phyloP scores from a whole-genome alignment of 2,888 invertebrate species.

The Ferrisia virgata region DNA sequence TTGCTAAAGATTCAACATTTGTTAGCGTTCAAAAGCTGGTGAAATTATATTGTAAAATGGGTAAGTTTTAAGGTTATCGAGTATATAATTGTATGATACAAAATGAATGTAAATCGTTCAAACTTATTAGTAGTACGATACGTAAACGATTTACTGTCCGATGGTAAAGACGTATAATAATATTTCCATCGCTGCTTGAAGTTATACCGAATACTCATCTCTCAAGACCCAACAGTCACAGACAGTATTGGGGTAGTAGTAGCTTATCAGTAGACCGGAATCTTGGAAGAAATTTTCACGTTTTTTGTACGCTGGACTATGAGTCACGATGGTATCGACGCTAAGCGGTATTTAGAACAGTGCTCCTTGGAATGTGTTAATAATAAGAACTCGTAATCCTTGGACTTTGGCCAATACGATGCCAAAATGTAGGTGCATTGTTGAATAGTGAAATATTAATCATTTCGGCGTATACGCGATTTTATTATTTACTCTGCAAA shows the following conservation, averaged over 20 bases:
- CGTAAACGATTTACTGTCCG: too few relatives aligned
- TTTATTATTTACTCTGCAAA: neutral
- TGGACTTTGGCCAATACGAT: neutral
- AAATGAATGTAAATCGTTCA: neutral
- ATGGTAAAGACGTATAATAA: too few relatives aligned
- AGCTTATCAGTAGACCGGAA: neutral
- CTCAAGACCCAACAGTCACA: too few relatives aligned
- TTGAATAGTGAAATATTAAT: slow-evolving; percentile 15
- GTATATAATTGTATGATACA: neutral
- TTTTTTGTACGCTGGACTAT: neutral
- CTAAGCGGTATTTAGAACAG: neutral
- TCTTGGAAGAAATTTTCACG: neutral
- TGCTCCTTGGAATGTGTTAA: neutral
- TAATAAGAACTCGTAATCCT: slow-evolving; percentile 22
- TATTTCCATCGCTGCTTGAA: too few relatives aligned
- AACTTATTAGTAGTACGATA: too few relatives aligned
- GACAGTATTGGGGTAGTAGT: neutral
- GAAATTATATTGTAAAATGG: neutral
- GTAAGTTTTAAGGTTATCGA: neutral
- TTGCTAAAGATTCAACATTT: neutral
- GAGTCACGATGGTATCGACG: neutral
- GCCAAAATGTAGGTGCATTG: slow-evolving; percentile 26
- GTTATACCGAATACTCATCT: too few relatives aligned
- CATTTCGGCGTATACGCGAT: neutral
- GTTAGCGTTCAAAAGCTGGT: neutral